Evolutionary conservation across 1,140 invertebrate genomes (phyloP), one percentile per base, ranked within the genome.

Genomic region (Diabrotica undecimpunctata): DNA sequence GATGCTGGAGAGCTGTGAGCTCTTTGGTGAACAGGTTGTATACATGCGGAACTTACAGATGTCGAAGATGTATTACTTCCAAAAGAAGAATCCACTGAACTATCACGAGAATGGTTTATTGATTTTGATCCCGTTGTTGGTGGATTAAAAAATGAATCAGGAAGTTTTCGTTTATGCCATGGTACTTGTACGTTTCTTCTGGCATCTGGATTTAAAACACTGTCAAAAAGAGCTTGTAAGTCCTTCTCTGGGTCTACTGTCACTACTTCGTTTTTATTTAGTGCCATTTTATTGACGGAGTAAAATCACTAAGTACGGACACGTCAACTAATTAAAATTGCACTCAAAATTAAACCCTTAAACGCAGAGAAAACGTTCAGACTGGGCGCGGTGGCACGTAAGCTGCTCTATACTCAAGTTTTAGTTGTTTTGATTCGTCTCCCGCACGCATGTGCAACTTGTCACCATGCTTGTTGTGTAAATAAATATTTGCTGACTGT

Each of bases 61-160:
- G 71, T 68, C 63, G 74, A 74, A 55, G 76, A 56, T 63, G 13
- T 68, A 41, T 73, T 78, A 65, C 83, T 84, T 65, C 90, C 89
- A 79, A 92, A 92, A 46, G 90, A 90, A 67, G 91, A 94, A 82
- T 97, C 94, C 51, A 90, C 88, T 69, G 91, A 94, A 81, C 95
- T 95, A 80, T 96, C 94, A 71, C 94, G 87, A 76, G 91, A 93
- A 82, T 95, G 92, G 72, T 91, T 90, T 75, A 92, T 91, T 71
- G 89, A 91, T 80, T 92, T 93, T 73, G 90, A 92, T 75, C 92
- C 91, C 64, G 91, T 92, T 75, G 92, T 91, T 66, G 96, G 96
- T 71, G 95, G 95, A 78, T 92, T 94, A 83, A 97, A 98, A 84
- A 98, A 98, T 65, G 95, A 97, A 79, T 95, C 89, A 67, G 96